These are phyloP conservation scores for Lomographa bimaculata DNA, from an alignment of 2,888 invertebrate genomes.

Conservation along the genomic window DNA sequence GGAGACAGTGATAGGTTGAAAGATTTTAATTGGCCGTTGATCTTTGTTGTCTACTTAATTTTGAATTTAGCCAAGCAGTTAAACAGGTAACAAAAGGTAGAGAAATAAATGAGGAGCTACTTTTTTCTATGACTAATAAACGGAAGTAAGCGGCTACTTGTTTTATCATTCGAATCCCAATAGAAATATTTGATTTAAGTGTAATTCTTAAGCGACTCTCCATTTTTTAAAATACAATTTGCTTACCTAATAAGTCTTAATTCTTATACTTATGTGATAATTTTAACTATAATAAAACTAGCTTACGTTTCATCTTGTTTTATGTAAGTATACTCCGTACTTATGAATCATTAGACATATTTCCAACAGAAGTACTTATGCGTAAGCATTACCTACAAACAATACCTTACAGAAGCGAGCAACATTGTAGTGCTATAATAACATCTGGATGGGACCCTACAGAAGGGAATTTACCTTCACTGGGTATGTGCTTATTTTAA, in stretches of 20 bases:
- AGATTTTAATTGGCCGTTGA: constrained; percentile 75
- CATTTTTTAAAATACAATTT: too few species aligned
- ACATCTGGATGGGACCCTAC: constrained; percentile 27
- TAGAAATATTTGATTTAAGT: too few species aligned
- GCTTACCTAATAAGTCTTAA: too few species aligned
- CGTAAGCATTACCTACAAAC: constrained; percentile 1
- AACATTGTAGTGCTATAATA: constrained; percentile 31
- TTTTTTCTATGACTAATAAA: constrained; percentile 20
- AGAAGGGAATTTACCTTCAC: constrained; percentile 48
- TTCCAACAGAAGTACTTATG: constrained; percentile 4
- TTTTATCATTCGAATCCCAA: too few species aligned
- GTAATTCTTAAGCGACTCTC: too few species aligned
- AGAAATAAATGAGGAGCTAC: constrained; percentile 17
- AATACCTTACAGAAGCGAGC: constrained; percentile 22
- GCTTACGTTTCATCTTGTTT: too few species aligned
- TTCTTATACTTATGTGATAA: too few species aligned
- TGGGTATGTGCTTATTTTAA: constrained; percentile 34
- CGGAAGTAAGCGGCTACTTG: constrained; percentile 3
- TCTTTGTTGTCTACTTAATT: constrained; percentile 50
- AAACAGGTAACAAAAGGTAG: constrained; percentile 23
- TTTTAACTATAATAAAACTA: too few species aligned
- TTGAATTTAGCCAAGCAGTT: constrained; percentile 21
- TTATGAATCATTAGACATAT: too few species aligned
- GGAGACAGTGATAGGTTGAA: constrained; percentile 64
- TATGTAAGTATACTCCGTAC: too few species aligned